phyloP scores from a whole-genome alignment of 2,113 vertebrate species.

The Anguilla japonica region DNA sequence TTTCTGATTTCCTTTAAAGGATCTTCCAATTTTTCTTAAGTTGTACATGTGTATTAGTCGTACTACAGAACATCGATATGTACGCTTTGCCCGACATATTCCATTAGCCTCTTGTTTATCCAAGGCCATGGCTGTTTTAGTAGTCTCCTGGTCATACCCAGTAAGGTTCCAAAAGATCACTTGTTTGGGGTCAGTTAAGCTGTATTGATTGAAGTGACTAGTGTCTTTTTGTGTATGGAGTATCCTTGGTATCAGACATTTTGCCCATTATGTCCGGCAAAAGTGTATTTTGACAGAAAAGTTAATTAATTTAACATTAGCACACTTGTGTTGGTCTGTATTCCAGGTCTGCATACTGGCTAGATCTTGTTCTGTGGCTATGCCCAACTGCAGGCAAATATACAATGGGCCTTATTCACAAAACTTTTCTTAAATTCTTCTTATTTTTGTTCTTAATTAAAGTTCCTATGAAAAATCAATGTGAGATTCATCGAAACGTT shows the following conservation, averaged over 20 bases:
- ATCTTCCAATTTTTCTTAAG: not conserved
- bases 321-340: too few relatives aligned
- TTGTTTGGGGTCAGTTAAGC: not conserved
- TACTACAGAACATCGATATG: not conserved
- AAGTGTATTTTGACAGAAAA: too few relatives aligned
- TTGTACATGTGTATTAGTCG: not conserved
- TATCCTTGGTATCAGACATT: not conserved
- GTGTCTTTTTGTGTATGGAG: not conserved
- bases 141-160: not conserved
- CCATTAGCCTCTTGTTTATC: not conserved
- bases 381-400: not conserved
- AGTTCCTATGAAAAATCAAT: too few relatives aligned
- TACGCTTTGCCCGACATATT: not conserved
- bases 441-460: too few relatives aligned
- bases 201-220: not conserved
- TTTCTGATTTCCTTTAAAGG: too few relatives aligned
- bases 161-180: not conserved
- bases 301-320: too few relatives aligned
- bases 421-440: too few relatives aligned
- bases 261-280: too few relatives aligned
- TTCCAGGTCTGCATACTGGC: not conserved
- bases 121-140: not conserved
- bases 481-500: too few relatives aligned
- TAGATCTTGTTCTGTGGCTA: not conserved
- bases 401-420: too few relatives aligned